Percentiles rank a stretch among this genome's conserved stretches.
Conservation (phyloP, 2,113 vertebrate species). For the Cynocephalus volans region DNA sequence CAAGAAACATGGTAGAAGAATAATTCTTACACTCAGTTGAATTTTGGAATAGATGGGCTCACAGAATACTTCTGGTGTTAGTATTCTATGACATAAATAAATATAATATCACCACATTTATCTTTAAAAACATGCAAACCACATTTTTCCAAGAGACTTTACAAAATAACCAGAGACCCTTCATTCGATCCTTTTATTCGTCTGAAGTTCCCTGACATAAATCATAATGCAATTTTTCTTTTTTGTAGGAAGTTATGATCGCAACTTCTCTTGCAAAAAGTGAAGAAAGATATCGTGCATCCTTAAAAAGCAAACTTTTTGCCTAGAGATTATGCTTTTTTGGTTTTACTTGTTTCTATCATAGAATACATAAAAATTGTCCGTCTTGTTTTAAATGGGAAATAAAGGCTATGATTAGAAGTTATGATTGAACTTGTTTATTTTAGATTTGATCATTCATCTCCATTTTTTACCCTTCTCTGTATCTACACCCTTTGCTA, state of each 20-base stretch:
- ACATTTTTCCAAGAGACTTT: not conserved
- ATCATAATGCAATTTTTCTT: not conserved
- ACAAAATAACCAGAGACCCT: not conserved
- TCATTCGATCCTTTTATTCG: not conserved
- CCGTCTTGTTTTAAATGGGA: not conserved
- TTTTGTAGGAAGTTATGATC: not conserved
- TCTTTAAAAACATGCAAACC: not conserved
- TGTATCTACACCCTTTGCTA: not conserved
- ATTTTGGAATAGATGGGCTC: not conserved
- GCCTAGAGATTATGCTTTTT: not conserved
- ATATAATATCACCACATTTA: not conserved
- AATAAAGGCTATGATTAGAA: not conserved
- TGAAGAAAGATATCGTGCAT: not conserved
- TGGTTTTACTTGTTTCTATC: not conserved
- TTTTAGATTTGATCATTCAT: not conserved
- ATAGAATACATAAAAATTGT: not conserved
- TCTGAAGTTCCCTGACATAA: slow-evolving; percentile 8
- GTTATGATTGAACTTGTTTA: not conserved
- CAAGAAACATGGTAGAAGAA: not conserved
- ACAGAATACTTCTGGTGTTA: not conserved
- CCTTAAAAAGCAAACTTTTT: not conserved
- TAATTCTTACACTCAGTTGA: not conserved
- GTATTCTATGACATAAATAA: not conserved
- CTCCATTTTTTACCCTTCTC: not conserved
- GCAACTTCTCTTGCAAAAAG: slow-evolving; percentile 3